Base-by-base conservation (phyloP, 2,888 invertebrate species). In the Mythimna ferrago region DNA sequence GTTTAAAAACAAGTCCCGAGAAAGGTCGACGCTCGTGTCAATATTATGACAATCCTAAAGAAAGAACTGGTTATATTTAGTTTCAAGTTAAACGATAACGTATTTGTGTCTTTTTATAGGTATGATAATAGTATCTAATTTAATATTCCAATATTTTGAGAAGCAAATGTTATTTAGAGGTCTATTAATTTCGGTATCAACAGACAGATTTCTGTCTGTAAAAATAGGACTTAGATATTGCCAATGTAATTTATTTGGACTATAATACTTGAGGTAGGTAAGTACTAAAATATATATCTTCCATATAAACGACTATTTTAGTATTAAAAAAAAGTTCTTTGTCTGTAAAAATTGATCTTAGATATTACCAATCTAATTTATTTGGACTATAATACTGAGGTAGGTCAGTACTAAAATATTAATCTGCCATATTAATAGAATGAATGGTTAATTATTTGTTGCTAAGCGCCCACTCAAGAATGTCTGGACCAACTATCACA, bases 61-160 rank as follows among this genome's bases (percentile, higher is more conserved):
- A 32, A 38, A 56, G 5, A 79, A 54, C 80, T 10, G 21, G 63
- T 38, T 76, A 53, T 1, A 38, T 58, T 44, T 44, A 58, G 79
- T 63, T 41, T 41, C 2, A 16, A 19, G 16, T 61, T 21, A n/a
- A 14, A 56, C 16, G 11, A 66, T 32, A 41, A 10, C n/a, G 5
- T 41, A 21, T 7, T 16, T 4, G 5, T 6, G 32, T 21, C 0
- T 19, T 66, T 66, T 10, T 19, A 41, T 26, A 53, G 14, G 6
- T 32, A 11, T 41, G 9, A 38, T 38, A 38, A 7, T 14, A 51
- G 21, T 35, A 19, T 6, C 11, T 68, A 26, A 26, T 41, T 10
- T 38, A 53, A 19, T 26, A 26, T 26, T 51, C 9, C 6, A 51
- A 26, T 48, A 48, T 48, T 48, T 48, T 16, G 61, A 2, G 10